Conservation (phyloP, 2,113 vertebrate species). For the Chaetodon trifascialis region DNA sequence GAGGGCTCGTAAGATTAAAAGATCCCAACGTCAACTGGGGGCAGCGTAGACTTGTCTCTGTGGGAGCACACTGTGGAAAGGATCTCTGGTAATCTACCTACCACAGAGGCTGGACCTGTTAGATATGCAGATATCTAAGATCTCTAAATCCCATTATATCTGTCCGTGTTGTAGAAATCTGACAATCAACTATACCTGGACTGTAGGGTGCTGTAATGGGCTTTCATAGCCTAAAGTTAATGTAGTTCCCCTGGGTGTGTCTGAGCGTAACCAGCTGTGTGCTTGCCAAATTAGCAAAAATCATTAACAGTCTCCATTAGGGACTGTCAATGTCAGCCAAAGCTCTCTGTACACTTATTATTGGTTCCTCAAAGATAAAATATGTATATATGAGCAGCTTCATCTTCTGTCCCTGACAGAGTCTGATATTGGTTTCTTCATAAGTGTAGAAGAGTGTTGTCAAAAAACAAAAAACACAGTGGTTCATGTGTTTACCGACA, state of each 20-base stretch:
- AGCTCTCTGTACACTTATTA: background rate
- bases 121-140: background rate
- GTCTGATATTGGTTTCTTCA: background rate
- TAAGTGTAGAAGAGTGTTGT: background rate
- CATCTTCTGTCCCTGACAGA: background rate
- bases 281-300: constrained; percentile 8
- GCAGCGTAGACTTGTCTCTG: background rate
- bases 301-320: background rate
- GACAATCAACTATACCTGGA: background rate
- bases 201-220: background rate
- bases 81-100: background rate
- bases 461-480: background rate
- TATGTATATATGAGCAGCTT: background rate
- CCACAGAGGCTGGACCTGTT: background rate
- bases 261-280: background rate
- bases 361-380: background rate
- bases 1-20: constrained; percentile 3
- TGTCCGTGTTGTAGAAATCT: constrained; percentile 1
- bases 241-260: background rate
- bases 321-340: constrained; percentile 5
- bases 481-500: background rate
- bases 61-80: background rate
- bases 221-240: background rate
- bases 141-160: background rate
- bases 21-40: constrained; percentile 1